These are phyloP conservation scores for Ambastaia sidthimunki DNA, from an alignment of 2,797 vertebrate species.

Conservation along the genomic window DNA sequence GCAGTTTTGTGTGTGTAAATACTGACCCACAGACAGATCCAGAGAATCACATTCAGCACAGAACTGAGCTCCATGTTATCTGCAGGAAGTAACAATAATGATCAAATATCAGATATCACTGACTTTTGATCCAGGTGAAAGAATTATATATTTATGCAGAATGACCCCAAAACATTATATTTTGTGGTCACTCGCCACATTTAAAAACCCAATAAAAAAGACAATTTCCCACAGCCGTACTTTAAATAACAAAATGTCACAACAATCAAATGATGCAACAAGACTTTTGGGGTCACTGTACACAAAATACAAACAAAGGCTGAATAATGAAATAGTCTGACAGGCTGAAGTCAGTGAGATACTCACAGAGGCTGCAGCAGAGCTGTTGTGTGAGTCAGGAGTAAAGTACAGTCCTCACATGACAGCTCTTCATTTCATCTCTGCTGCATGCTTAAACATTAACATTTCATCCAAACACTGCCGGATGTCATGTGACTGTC, in stretches of 20 bases:
- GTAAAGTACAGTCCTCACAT: constrained; percentile 82
- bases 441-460: constrained; percentile 77
- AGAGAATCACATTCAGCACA: constrained; percentile 30
- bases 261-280: not conserved
- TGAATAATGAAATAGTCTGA: not conserved
- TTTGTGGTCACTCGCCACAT: too few relatives aligned
- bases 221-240: not conserved
- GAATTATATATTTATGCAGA: too few relatives aligned
- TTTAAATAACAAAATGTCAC: not conserved
- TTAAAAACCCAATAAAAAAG: too few relatives aligned
- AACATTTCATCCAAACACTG: constrained; percentile 59
- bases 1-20: not conserved
- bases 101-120: too few relatives aligned
- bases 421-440: constrained; percentile 65
- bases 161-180: too few relatives aligned
- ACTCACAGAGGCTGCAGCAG: constrained; percentile 15
- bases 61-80: constrained; percentile 32
- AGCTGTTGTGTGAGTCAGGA: constrained; percentile 55
- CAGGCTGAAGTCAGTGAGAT: not conserved
- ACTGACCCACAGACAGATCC: not conserved
- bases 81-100: not conserved
- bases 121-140: too few relatives aligned
- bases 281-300: not conserved
- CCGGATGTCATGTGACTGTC: constrained; percentile 16
- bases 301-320: constrained; percentile 1